Percentiles rank a stretch among this genome's conserved stretches.
These are phyloP conservation scores for Chaitophorus viminalis DNA, from an alignment of 2,888 invertebrate genomes.

Conservation along the genomic window DNA sequence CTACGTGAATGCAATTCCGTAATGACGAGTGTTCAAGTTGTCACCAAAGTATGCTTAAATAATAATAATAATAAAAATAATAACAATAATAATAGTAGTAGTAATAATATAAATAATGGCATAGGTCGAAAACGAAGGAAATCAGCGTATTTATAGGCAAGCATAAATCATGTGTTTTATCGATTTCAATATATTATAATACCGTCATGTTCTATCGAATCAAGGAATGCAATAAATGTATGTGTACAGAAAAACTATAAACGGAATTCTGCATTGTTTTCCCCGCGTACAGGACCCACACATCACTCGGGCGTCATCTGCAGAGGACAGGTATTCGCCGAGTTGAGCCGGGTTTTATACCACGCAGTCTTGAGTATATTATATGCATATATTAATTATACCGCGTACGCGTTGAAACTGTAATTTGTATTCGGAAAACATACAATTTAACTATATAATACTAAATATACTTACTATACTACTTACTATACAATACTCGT, in stretches of 20 bases:
- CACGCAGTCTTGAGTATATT: no score
- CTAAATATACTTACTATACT: no score
- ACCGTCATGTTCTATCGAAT: not conserved
- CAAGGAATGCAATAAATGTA: not conserved
- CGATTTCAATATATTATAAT: conserved; percentile 10
- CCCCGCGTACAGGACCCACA: not conserved
- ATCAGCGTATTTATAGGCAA: conserved; percentile 25
- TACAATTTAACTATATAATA: no score
- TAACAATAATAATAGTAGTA: not conserved
- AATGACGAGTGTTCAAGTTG: conserved; percentile 48
- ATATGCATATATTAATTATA: no score
- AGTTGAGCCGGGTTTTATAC: no score
- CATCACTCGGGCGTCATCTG: no score
- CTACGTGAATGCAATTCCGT: conserved; percentile 42
- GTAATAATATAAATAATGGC: conserved; percentile 4
- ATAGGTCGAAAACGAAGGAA: conserved; percentile 40
- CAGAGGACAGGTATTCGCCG: no score
- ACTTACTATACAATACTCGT: no score
- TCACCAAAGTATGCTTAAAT: conserved; percentile 28
- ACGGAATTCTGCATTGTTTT: not conserved
- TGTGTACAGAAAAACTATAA: not conserved
- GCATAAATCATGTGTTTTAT: conserved; percentile 50
- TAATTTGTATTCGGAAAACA: no score
- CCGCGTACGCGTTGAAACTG: no score
- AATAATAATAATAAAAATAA: no score